Percentiles rank a stretch among this genome's conserved stretches.
phyloP scores from a whole-genome alignment of 2,888 invertebrate species.

The Arenicola marina region DNA sequence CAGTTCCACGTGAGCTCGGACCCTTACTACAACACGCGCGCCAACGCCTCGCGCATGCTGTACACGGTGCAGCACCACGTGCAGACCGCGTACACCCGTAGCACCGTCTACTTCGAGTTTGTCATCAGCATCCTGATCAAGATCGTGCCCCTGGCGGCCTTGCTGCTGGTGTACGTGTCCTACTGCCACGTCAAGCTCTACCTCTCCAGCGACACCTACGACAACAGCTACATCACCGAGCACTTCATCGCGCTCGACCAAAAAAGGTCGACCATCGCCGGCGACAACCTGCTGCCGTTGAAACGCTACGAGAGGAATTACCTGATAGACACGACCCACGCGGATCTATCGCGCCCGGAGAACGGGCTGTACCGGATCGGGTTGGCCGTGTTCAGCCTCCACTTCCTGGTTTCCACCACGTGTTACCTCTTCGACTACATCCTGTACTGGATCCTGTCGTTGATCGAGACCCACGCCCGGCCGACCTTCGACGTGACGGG shows the following conservation, averaged over 20 bases:
- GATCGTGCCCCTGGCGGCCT: conserved; percentile 27
- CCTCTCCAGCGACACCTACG: conserved; percentile 43
- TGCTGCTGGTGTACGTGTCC: conserved; percentile 30
- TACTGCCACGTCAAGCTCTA: conserved; percentile 37
- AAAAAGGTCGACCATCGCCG: conserved; percentile 28
- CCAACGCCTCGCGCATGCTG: conserved; percentile 22
- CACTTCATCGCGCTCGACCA: conserved; percentile 40
- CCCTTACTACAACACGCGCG: conserved; percentile 21
- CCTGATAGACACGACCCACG: conserved; percentile 39
- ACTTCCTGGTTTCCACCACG: conserved; percentile 36
- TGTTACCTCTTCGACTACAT: conserved; percentile 43
- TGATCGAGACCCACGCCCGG: conserved; percentile 38
- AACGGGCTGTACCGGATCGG: conserved; percentile 36
- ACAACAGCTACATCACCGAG: conserved; percentile 46
- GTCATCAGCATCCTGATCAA: conserved; percentile 27
- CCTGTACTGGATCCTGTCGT: conserved; percentile 42
- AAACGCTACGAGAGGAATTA: conserved; percentile 40
- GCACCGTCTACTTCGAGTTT: conserved; percentile 27
- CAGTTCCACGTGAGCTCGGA: conserved; percentile 30
- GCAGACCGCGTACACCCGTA: conserved; percentile 18
- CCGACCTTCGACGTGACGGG: conserved; percentile 35
- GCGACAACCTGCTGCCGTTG: conserved; percentile 40
- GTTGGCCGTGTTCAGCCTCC: conserved; percentile 37
- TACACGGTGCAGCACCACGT: conserved; percentile 25
- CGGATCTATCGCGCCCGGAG: conserved; percentile 37